Conservation (phyloP, 2,888 invertebrate species). For the Lacanobia oleracea region DNA sequence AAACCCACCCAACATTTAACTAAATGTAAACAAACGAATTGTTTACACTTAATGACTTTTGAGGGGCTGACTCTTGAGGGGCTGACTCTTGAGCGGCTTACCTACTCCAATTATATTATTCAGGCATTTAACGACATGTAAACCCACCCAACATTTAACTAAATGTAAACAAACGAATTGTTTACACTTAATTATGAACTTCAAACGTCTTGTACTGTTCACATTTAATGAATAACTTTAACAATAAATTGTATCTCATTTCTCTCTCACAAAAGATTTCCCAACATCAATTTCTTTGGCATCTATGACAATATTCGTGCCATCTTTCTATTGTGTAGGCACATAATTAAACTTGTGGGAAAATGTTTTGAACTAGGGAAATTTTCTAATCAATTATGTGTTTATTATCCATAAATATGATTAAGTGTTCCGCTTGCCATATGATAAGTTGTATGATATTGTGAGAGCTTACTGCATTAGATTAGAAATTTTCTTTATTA, state of each 20-base stretch:
- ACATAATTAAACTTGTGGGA: neutral
- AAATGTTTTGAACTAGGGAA: neutral
- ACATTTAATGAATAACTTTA: neutral
- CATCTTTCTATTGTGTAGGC: conserved; percentile 2
- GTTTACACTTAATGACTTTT: neutral
- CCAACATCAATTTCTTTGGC: neutral
- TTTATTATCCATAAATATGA: neutral
- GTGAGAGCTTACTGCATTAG: conserved; percentile 10
- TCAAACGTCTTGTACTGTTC: too few species aligned
- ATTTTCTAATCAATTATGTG: conserved; percentile 7
- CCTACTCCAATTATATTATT: neutral
- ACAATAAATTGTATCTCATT: neutral
- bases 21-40: neutral
- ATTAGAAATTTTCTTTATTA: neutral
- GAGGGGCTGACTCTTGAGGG: too few species aligned
- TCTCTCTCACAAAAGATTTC: neutral
- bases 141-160: neutral
- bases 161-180: neutral
- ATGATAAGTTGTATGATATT: conserved; percentile 15
- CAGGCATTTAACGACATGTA: neutral
- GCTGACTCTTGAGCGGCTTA: neutral
- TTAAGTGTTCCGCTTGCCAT: conserved; percentile 21
- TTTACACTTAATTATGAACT: neutral
- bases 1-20: neutral
- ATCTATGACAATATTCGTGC: neutral